Base-by-base conservation (phyloP, 2,113 vertebrate genomes). In the Salvelinus sp. region DNA sequence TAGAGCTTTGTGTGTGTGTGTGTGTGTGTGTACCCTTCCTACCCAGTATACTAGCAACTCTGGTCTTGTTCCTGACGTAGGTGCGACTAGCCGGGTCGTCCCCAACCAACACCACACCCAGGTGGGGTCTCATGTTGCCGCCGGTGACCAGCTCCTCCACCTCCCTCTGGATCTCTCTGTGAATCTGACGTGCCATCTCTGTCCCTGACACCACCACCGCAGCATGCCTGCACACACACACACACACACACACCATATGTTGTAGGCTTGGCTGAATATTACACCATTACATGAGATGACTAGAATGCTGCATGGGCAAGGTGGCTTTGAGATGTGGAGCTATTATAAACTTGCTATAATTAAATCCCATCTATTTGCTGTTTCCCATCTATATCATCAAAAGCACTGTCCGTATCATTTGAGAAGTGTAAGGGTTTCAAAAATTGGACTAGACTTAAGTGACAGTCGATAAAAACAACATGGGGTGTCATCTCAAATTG, bases 1-100 rank as follows among this genome's bases (percentile, higher is more conserved):
- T 18, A 18, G 50, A 54, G 50, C 33, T 38, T 7, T 54, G 50
- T 54, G 50, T 54, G 50, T 54, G 50, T 54, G 50, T 54, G 50
- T 16, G 48, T 54, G 48, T 54, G 48, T 54, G 48, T 54, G 48
- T 54, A 10, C 73, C 84, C 38, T 83, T 81, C 95, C 87, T 85
- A 98, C 96, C 96, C 82, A 97, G 92, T 76, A 94, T 85, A 14
- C 92, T 93, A 68, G 97, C 96, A 30, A 95, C 94, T 78, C 91
- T 94, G 70, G 96, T 94, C 92, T 98, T 98, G 88, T 96, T 97
- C 83, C 88, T 93, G 63, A 97, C 96, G 7, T 98, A 98, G 2
- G 93, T 94, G 23, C 92, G 95, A 81, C 97, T 97, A 71, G 96
- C 97, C 18, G 95, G 94, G 76, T 96, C 92, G 70, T 96, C 93